A percentile compares a stretch with the other conserved stretches of the same genome.
phyloP scores from a whole-genome alignment of 1,140 invertebrate genomes.

The Formica selysi region DNA sequence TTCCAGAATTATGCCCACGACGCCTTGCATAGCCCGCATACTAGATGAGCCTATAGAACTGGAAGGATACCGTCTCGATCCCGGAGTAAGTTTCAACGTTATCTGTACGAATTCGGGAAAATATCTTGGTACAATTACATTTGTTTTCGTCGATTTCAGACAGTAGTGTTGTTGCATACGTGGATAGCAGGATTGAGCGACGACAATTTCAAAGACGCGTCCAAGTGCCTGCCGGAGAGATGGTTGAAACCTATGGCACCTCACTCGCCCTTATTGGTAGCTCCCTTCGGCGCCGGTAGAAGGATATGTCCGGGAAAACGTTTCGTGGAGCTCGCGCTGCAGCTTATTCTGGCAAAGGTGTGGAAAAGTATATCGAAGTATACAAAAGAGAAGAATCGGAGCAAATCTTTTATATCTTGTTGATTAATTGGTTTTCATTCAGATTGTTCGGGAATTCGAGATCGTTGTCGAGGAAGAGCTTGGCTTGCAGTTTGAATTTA shows the following conservation, averaged over 20 bases:
- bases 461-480: conserved; percentile 90
- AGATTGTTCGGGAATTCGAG: conserved; percentile 91
- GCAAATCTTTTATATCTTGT: neutral
- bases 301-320: conserved; percentile 94
- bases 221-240: conserved; percentile 92
- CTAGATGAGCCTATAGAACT: conserved; percentile 92
- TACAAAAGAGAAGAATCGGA: neutral
- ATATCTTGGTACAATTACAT: neutral
- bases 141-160: conserved; percentile 87
- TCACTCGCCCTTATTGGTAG: conserved; percentile 89
- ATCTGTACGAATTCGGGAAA: neutral
- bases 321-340: conserved; percentile 92
- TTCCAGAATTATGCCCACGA: conserved; percentile 92
- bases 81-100: conserved; percentile 89
- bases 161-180: conserved; percentile 94
- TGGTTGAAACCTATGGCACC: conserved; percentile 90
- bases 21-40: conserved; percentile 93
- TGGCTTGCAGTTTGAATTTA: conserved; percentile 92
- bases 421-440: conserved; percentile 33
- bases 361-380: conserved; percentile 13
- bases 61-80: conserved; percentile 91
- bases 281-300: conserved; percentile 95
- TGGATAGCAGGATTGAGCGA: conserved; percentile 93
- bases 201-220: conserved; percentile 92
- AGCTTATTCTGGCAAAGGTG: conserved; percentile 92